Percentiles rank a stretch among this genome's conserved stretches.
Conservation (phyloP, 1,140 invertebrate species). For the Wasmannia auropunctata region DNA sequence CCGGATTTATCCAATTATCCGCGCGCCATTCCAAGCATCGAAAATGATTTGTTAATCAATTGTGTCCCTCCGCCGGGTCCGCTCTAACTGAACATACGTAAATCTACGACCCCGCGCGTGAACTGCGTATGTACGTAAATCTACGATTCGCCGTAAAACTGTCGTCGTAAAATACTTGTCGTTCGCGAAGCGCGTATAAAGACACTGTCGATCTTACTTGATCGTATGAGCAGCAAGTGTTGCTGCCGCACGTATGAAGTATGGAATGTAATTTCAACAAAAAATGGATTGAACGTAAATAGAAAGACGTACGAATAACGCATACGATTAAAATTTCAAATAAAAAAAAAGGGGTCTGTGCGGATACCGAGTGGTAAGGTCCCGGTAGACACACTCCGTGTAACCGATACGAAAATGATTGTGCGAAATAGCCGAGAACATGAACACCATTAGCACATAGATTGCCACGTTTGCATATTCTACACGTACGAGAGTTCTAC, state of each 20-base stretch:
- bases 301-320: not conserved
- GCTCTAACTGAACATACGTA: not conserved
- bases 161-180: conserved; percentile 6
- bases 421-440: not conserved
- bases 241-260: not conserved
- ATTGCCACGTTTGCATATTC: conserved; percentile 50
- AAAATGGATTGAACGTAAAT: too few species aligned
- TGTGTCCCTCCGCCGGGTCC: not conserved
- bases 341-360: not conserved
- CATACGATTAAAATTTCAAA: not conserved
- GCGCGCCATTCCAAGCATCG: not conserved
- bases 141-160: not conserved
- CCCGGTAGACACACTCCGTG: not conserved
- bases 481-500: conserved; percentile 2
- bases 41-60: conserved; percentile 23
- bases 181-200: not conserved
- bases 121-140: not conserved
- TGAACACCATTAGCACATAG: conserved; percentile 40
- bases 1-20: not conserved
- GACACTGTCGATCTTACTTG: not conserved
- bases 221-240: not conserved
- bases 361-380: not conserved
- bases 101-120: not conserved
- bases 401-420: conserved; percentile 47
- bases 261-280: not conserved